Evolutionary conservation across 1,140 invertebrate genomes (phyloP).

Genomic region (Diachasma alloeum): DNA sequence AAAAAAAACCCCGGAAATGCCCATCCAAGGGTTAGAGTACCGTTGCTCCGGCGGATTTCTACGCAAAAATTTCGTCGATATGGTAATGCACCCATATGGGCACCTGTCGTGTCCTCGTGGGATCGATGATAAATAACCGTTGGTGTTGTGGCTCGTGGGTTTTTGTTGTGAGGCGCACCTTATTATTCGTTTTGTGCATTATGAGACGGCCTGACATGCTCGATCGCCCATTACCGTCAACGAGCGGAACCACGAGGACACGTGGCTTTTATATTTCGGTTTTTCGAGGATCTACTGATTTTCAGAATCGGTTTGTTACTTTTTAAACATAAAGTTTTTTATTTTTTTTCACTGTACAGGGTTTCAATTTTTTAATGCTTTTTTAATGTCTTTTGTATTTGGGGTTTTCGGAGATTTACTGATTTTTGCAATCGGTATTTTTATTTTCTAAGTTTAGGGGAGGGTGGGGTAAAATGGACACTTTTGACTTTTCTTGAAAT

Average conservation of each 20-base stretch:
- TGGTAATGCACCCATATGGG: not conserved
- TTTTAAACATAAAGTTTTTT: no score
- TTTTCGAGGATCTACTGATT: not conserved
- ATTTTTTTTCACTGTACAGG: no score
- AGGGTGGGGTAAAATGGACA: no score
- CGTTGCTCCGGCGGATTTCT: not conserved
- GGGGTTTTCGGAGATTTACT: no score
- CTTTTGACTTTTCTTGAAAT: no score
- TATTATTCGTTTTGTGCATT: slow-evolving; percentile 1
- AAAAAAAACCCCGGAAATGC: slow-evolving; percentile 1
- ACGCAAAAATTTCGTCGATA: not conserved
- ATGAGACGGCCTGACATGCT: not conserved
- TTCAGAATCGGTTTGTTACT: not conserved
- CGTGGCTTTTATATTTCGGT: not conserved
- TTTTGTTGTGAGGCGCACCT: not conserved
- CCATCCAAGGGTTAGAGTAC: not conserved
- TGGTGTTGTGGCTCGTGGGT: not conserved
- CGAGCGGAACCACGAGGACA: not conserved
- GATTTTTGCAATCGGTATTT: no score
- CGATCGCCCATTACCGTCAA: not conserved
- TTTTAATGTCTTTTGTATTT: no score
- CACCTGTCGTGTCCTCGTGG: not conserved
- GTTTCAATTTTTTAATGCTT: no score
- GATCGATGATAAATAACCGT: slow-evolving; percentile 5
- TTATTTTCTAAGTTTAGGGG: no score